These are phyloP conservation scores for Geothlypis trichas DNA, from an alignment of 2,113 vertebrate genomes.

Conservation along the genomic window DNA sequence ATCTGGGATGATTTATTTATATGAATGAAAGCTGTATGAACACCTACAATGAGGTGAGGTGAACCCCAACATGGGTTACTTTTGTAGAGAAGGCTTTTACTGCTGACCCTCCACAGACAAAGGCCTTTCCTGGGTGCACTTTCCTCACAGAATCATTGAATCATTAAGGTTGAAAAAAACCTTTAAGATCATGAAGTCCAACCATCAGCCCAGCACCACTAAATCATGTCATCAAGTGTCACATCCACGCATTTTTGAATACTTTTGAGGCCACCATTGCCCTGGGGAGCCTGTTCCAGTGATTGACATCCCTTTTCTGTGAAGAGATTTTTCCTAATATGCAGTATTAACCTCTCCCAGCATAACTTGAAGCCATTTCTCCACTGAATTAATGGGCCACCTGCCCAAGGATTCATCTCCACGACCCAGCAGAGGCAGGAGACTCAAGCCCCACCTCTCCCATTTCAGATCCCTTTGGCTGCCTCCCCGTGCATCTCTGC, in stretches of 20 bases:
- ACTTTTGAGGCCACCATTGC: not conserved
- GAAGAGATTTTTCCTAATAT: not conserved
- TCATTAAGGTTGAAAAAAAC: not conserved
- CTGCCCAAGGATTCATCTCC: not conserved
- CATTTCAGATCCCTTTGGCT: rapidly evolving
- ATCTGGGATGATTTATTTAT: not conserved
- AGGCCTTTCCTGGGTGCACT: not conserved
- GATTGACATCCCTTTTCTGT: not conserved
- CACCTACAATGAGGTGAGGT: not conserved
- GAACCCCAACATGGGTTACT: not conserved
- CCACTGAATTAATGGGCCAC: not conserved
- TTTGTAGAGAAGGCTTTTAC: not conserved
- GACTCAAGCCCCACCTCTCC: not conserved
- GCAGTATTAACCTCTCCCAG: not conserved
- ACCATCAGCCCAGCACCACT: not conserved
- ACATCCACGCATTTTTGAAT: not conserved
- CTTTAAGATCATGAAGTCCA: not conserved
- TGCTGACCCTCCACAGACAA: not conserved
- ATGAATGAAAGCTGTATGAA: not conserved
- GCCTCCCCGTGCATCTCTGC: not conserved
- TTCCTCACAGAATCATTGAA: not conserved
- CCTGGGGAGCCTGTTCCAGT: not conserved
- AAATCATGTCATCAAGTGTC: not conserved
- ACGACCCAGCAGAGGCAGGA: not conserved
- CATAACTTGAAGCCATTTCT: rapidly evolving